Evolutionary conservation across 37 sponge, comb jelly and placozoan genomes (phyloP), one percentile per base, ranked within the genome.

Genomic region (Spongilla lacustris): DNA sequence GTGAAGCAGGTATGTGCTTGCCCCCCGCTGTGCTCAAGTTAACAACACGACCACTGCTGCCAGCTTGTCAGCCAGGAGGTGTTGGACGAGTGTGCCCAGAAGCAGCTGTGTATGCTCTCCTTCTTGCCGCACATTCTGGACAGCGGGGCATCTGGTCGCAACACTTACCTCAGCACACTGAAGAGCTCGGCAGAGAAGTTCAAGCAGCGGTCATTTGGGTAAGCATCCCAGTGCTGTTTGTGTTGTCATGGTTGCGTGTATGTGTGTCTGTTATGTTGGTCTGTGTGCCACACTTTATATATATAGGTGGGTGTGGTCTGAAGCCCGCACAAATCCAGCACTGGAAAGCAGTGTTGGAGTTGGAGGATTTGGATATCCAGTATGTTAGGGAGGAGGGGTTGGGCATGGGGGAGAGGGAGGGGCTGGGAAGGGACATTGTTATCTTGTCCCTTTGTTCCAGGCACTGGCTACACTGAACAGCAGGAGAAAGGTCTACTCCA

Each of bases 361-460:
- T 8, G 99, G 99, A 48, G 99, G 99, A 33, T 97, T 94, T 85
- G 99, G 99, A 33, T 99, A 99, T 76, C 99, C 99, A n/a, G 95
- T 89, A 75, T 58, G 89, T 37, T 11, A 36, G 23, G 23, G 27
- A 2, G 19, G 24, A 5, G 17, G 32, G 74, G 19, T 73, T 34
- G 19, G 19, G 5, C 71, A 70, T 29, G 1, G n/a, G n/a, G n/a
- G n/a, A n/a, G n/a, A n/a, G n/a, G n/a, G n/a, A n/a, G n/a, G n/a
- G n/a, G n/a, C n/a, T n/a, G n/a, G n/a, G n/a, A n/a, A n/a, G 1
- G 30, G 4, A 21, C 17, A 34, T 1, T 22, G 74, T 73, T 14
- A 1, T 23, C 21, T 1, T 73, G 32, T n/a, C n/a, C n/a, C n/a
- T n/a, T n/a, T n/a, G n/a, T n/a, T 30, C 26, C 25, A 29, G 94